Evolutionary conservation across 1,140 invertebrate genomes (phyloP).

Genomic region (Colletes latitarsis): DNA sequence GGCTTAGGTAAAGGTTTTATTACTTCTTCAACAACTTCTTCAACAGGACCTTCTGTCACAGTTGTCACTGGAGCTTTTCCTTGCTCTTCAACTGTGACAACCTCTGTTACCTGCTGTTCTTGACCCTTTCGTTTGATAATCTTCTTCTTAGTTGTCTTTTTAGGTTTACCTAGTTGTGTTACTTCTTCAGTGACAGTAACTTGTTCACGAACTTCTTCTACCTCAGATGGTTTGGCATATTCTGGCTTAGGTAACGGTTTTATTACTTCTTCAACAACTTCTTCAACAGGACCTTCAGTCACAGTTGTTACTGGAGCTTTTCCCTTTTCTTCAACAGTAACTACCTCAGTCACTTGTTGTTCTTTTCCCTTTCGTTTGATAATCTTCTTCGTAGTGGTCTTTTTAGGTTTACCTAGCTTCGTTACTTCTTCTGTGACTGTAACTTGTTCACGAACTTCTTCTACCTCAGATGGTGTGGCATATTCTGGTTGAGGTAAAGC

Average conservation of each 20-base stretch:
- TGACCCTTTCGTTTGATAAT: slow-evolving; percentile 43
- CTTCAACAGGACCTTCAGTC: slow-evolving; percentile 55
- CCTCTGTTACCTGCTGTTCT: slow-evolving; percentile 67
- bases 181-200: slow-evolving; percentile 69
- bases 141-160: slow-evolving; percentile 47
- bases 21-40: slow-evolving; percentile 55
- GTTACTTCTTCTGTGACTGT: slow-evolving; percentile 71
- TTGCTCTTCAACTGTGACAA: slow-evolving; percentile 72
- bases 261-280: slow-evolving; percentile 33
- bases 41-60: slow-evolving; percentile 41
- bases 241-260: slow-evolving; percentile 50
- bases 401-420: slow-evolving; percentile 73
- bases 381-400: slow-evolving; percentile 16
- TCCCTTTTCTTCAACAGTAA: slow-evolving; percentile 70
- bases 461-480: slow-evolving; percentile 38
- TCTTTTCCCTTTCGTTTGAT: slow-evolving; percentile 46
- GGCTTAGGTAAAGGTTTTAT: slow-evolving; percentile 42
- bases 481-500: slow-evolving; percentile 31
- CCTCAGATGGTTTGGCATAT: slow-evolving; percentile 55
- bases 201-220: slow-evolving; percentile 72
- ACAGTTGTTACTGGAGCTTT: slow-evolving; percentile 66
- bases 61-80: slow-evolving; percentile 68
- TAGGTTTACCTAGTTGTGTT: slow-evolving; percentile 74
- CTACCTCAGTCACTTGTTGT: slow-evolving; percentile 70
- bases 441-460: slow-evolving; percentile 74